Conservation (phyloP, 1,140 invertebrate species). For the Tetramorium alpestre region DNA sequence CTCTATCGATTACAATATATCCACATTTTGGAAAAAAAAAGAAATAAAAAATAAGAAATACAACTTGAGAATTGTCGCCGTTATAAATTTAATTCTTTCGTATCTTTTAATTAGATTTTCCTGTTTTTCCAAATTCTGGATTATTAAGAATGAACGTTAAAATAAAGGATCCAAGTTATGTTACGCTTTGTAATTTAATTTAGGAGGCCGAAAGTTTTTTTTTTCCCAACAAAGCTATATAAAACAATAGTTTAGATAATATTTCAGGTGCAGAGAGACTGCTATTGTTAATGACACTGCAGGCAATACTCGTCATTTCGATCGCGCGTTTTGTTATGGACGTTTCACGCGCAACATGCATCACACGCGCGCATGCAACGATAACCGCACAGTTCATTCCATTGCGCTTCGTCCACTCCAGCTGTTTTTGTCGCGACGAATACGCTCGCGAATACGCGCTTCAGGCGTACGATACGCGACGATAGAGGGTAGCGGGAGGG, state of each 20-base stretch:
- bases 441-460: slow-evolving; percentile 1
- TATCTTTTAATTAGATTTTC: neutral
- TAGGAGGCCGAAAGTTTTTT: neutral
- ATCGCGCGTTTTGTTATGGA: slow-evolving; percentile 11
- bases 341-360: neutral
- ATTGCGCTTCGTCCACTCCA: slow-evolving; percentile 21
- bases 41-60: neutral
- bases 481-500: slow-evolving; percentile 39
- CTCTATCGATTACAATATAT: neutral
- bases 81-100: neutral
- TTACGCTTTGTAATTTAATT: neutral
- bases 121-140: neutral
- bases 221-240: neutral
- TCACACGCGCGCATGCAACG: neutral
- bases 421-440: slow-evolving; percentile 37
- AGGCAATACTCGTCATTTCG: neutral
- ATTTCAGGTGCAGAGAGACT: neutral
- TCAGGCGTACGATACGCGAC: neutral
- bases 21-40: neutral
- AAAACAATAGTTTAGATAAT: neutral
- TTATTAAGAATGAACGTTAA: neutral
- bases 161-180: neutral
- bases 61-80: neutral
- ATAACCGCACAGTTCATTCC: slow-evolving; percentile 25
- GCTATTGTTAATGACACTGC: neutral